Evolutionary conservation across 2,797 vertebrate genomes (phyloP), one percentile per base, ranked within the genome.

Genomic region (Cyprinodon diabolis): DNA sequence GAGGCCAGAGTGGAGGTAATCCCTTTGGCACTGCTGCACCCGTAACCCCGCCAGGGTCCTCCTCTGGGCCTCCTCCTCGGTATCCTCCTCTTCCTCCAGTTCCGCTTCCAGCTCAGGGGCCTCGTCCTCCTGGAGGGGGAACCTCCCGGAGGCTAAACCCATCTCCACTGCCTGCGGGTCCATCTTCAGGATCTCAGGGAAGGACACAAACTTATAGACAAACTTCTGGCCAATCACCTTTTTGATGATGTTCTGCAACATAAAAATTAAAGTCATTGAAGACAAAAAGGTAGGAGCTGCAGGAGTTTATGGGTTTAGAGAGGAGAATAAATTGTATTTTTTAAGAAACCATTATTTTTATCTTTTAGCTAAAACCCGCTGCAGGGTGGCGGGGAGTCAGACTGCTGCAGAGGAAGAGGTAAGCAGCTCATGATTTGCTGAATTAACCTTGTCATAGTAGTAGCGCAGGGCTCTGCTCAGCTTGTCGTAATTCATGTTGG

Each of bases 401-500:
- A 11, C 56, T 58, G 3, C 4, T 17, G 56, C 25, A 17, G 6
- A 35, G 56, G 56, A 17, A 58, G 56, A 58, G 12, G 55, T 57
- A 30, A 57, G 1, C 14, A 14, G 56, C 25, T 58, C 56, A 60
- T 37, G 35, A 60, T 60, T 17, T 7, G 19, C 60, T 63, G 60
- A 40, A 65, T 14, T 91, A 92, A 98, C 97, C 96, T 98, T 98
- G 93, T 98, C 97, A 17, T 98, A 98, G 83, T 98, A 98, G 94
- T 98, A 98, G 90, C 97, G 95, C 90, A 98, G 96, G 14, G 97
- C 97, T 73, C 97, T 89, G 95, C 97, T 98, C 93, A 98, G 95
- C 91, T 98, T 98, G 91, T 98, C 97, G 17, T 98, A 98, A 91
- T 98, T 98, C 97, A 98, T 98, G 91, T 98, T 98, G 75, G 97